Base-by-base conservation (phyloP, 2,888 invertebrate species). In the Eupithecia abbreviata region DNA sequence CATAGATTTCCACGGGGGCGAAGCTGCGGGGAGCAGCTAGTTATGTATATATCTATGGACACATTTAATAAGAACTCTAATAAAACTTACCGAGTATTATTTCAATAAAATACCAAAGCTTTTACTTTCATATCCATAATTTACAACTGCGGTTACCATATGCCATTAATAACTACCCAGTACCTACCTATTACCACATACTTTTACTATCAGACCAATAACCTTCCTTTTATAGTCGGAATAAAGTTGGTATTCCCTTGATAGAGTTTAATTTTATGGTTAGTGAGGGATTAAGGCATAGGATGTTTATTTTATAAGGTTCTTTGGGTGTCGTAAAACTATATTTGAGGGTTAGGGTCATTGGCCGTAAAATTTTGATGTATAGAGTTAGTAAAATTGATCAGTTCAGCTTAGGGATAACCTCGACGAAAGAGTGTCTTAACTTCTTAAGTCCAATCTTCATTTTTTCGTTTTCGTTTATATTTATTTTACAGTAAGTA, bases 271-370 rank as follows among this genome's bases (percentile, higher is more conserved):
- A 69, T 30, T 69, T 69, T 69, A 69, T 45, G 69, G 45, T 42
- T 45, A 18, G 43, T 68, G 18, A 68, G 47, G 69, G 69, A 69
- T 69, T 69, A 68, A 68, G 1, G 12, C 30, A 71, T 30, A 67
- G 71, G 73, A 78, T 75, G 75, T 76, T 76, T 66, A 67, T 74
- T 78, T 76, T 76, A 78, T 74, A 66, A 76, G 76, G 76, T 76
- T 74, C 76, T 76, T 76, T 69, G 74, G 76, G 74, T 51, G 68
- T 78, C 74, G 78, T 78, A 76, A 76, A 78, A 78, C 75, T 78
- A 78, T 78, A 73, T 78, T 75, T 71, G 47, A 73, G 62, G 71
- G 42, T 77, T 62, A 71, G 77, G 75, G 71, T 75, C 78, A 78
- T 75, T 75, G 78, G 70, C 78, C 75, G 72, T 75, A 72, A 77